Base-by-base conservation (phyloP, 2,888 invertebrate genomes). In the Amblyjoppa proteus region DNA sequence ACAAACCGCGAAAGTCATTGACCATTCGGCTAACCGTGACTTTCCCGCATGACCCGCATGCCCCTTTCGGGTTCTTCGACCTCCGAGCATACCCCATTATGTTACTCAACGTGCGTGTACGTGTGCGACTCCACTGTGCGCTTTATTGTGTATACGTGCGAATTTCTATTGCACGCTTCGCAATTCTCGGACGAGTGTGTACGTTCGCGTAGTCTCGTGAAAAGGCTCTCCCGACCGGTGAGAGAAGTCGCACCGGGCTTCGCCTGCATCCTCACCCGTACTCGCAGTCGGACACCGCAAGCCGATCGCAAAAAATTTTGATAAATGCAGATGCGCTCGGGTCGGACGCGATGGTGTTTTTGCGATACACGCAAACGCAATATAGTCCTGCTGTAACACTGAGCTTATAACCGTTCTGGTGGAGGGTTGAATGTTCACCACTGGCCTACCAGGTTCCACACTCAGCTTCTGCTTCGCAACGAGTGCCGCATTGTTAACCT, bases 321-420 rank as follows among this genome's bases (percentile, higher is more conserved):
- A 91, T 91, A 90, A 90, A 91, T 90, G 91, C 88, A 88, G 89
- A 91, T 90, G 88, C 81, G 87, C 83, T 69, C 28, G 68, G 49
- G 41, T 20, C 81, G 73, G 81, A 58, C 25, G 58, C 66, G 74
- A 83, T 83, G 82, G 28, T 1, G 58, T 4, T 58, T 28, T 58
- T 25, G 28, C 81, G 84, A 84, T 89, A 91, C 90, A 90, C 87
- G 90, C 87, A 89, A 90, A 91, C 66, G 91, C 90, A 88, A 89
- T 90, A 90, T 87, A 88, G 83, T 41, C 64, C 69, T 75, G 61
- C 58, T 68, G 66, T 77, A 25, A 58, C 69, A 82, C 71, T 66
- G 68, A 53, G 80, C 49, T 20, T n/a, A 31, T 16, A 73, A 41
- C 6, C 20, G 68, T 20, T 9, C 20, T 20, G 68, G 16, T n/a